Conservation (phyloP, 2,113 vertebrate genomes). For the Nothoprocta perdicaria region DNA sequence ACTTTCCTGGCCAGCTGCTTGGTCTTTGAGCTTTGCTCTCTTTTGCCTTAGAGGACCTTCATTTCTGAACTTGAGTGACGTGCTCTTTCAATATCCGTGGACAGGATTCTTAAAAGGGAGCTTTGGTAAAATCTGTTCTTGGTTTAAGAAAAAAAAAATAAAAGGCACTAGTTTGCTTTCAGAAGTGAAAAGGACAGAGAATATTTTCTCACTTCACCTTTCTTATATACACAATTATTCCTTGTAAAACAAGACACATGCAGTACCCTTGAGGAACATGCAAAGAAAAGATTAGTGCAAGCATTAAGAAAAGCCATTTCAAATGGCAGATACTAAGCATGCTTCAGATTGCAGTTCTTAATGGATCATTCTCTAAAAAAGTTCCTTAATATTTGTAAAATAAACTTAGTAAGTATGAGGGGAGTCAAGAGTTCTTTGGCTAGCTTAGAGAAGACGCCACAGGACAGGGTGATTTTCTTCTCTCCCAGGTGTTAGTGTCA, state of each 20-base stretch:
- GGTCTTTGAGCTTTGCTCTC: neutral
- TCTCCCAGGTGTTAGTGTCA: neutral
- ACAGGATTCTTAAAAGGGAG: neutral
- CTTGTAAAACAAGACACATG: neutral
- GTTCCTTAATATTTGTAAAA: neutral
- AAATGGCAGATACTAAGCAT: constrained; percentile 5
- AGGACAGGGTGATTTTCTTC: neutral
- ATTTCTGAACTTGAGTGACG: neutral
- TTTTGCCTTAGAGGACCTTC: neutral
- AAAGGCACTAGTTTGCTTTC: neutral
- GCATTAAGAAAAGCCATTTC: constrained; percentile 31
- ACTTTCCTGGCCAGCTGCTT: constrained; percentile 17
- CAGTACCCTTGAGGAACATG: neutral
- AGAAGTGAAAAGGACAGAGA: constrained; percentile 6
- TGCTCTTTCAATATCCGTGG: neutral
- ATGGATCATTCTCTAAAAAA: constrained; percentile 1
- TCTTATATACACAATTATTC: constrained; percentile 14
- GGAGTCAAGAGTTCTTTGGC: neutral
- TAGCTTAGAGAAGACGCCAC: neutral
- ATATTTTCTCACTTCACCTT: constrained; percentile 19
- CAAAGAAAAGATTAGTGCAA: constrained; percentile 8
- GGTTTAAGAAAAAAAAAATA: neutral
- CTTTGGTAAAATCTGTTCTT: constrained; percentile 4
- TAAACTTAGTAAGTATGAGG: neutral
- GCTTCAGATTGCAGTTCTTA: neutral